Percentiles rank a stretch among this genome's conserved stretches.
These are phyloP conservation scores for Jordanella pulchra DNA, from an alignment of 2,797 vertebrate species.

Conservation along the genomic window DNA sequence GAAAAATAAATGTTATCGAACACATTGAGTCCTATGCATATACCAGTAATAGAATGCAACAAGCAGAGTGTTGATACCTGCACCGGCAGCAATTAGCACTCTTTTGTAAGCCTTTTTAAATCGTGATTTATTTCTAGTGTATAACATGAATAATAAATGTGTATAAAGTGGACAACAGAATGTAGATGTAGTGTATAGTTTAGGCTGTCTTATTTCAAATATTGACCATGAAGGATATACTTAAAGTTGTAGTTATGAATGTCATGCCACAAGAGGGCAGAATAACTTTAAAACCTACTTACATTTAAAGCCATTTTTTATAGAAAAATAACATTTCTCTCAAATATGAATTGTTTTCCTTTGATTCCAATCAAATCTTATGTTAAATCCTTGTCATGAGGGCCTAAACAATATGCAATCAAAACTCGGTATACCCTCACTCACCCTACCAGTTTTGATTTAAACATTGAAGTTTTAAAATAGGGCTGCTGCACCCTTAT, in stretches of 20 bases:
- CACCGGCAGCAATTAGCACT: slow-evolving; percentile 50
- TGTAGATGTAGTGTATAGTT: slow-evolving; percentile 23
- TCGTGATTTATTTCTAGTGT: slow-evolving; percentile 35
- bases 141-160: slow-evolving; percentile 40
- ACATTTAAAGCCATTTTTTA: slow-evolving; percentile 24
- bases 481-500: background rate
- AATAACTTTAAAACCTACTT: slow-evolving; percentile 50
- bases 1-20: slow-evolving; percentile 62
- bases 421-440: background rate
- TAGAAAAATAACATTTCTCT: slow-evolving; percentile 10
- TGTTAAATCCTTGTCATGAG: no score
- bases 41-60: slow-evolving; percentile 63
- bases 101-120: slow-evolving; percentile 43
- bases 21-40: slow-evolving; percentile 57
- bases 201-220: slow-evolving; percentile 29
- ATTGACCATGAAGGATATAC: slow-evolving; percentile 24
- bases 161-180: slow-evolving; percentile 30
- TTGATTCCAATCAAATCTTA: background rate
- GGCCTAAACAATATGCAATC: no score
- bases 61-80: slow-evolving; percentile 51
- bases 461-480: no score
- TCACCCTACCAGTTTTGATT: no score
- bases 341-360: slow-evolving; percentile 8
- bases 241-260: slow-evolving; percentile 44
- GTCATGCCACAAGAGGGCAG: slow-evolving; percentile 64